Conservation (phyloP, 2,113 vertebrate species). For the Ochotona princeps region DNA sequence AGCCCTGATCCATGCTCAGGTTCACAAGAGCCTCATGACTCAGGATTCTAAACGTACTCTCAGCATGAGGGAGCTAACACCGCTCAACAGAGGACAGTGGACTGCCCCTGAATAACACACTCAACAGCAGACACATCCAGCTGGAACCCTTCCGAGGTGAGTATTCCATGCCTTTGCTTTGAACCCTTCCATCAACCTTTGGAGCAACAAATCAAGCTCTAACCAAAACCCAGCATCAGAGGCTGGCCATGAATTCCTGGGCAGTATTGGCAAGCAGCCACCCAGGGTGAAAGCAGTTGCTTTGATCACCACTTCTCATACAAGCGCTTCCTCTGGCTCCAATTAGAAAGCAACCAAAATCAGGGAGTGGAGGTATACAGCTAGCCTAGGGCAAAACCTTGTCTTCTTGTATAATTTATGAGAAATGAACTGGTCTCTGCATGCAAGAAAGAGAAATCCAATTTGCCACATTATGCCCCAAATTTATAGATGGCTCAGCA, state of each 20-base stretch:
- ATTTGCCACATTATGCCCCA: background rate
- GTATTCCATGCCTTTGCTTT: background rate
- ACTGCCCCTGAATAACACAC: background rate
- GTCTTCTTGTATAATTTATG: constrained; percentile 55
- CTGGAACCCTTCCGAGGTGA: background rate
- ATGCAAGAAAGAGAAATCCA: background rate
- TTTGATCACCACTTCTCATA: constrained; percentile 33
- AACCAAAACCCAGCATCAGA: background rate
- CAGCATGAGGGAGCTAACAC: background rate
- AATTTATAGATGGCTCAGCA: constrained; percentile 37
- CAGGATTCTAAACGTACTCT: background rate
- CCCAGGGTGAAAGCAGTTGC: background rate
- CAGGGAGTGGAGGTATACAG: background rate
- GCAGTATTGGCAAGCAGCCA: background rate
- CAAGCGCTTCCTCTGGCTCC: constrained; percentile 40
- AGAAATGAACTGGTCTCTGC: constrained; percentile 52
- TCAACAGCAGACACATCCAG: background rate
- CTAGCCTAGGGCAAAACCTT: constrained; percentile 47
- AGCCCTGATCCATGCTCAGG: background rate
- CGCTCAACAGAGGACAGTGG: background rate
- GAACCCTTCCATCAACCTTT: background rate
- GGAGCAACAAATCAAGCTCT: background rate
- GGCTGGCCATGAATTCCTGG: background rate
- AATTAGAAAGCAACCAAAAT: constrained; percentile 52
- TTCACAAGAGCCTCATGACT: background rate